Evolutionary conservation across 1,140 invertebrate species (phyloP).

Genomic region (Calephelis nemesis): DNA sequence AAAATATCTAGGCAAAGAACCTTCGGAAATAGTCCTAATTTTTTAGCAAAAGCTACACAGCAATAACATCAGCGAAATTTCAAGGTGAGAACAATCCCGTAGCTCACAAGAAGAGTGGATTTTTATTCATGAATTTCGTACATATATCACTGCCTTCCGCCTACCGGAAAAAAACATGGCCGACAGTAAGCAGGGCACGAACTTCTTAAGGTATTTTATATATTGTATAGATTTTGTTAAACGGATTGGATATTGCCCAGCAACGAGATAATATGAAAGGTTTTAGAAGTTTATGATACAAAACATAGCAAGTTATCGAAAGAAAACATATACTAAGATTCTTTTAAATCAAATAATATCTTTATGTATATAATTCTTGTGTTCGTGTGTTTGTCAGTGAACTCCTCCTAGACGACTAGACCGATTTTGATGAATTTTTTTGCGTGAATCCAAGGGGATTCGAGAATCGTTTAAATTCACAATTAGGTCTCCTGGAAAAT

Average conservation of each 20-base stretch:
- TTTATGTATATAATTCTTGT: too few species aligned
- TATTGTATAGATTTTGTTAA: background rate
- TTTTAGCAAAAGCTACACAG: background rate
- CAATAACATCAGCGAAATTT: background rate
- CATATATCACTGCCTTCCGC: slow-evolving; percentile 9
- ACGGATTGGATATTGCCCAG: background rate
- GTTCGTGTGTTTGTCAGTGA: too few species aligned
- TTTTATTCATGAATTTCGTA: slow-evolving; percentile 29
- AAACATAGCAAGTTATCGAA: too few species aligned
- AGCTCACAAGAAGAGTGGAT: slow-evolving; percentile 12
- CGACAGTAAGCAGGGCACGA: background rate
- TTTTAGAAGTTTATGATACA: too few species aligned
- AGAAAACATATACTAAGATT: too few species aligned
- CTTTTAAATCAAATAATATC: too few species aligned
- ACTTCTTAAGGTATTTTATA: slow-evolving; percentile 8
- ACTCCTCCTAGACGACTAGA: too few species aligned
- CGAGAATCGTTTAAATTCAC: too few species aligned
- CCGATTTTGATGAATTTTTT: too few species aligned
- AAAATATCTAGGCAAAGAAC: background rate
- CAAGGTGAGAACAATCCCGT: slow-evolving; percentile 16
- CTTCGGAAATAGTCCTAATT: slow-evolving; percentile 10
- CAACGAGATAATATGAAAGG: too few species aligned
- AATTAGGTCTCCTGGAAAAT: too few species aligned
- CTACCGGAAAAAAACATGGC: slow-evolving; percentile 15
- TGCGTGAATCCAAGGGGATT: too few species aligned